Evolutionary conservation across 2,888 invertebrate species (phyloP).

Genomic region (Drosophila recens): DNA sequence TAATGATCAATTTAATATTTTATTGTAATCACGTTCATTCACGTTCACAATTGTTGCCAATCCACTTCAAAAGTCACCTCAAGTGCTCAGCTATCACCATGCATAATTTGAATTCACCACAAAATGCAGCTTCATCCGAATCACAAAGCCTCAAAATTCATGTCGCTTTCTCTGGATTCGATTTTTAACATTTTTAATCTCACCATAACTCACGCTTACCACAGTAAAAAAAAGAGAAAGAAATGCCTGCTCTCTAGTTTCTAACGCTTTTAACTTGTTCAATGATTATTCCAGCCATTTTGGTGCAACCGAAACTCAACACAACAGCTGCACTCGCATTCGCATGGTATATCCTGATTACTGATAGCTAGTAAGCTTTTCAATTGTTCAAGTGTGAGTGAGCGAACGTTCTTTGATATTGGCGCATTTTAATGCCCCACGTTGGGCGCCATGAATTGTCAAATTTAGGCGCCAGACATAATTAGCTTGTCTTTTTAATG

Average conservation of each 20-base stretch:
- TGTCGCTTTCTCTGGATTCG: conserved; percentile 2
- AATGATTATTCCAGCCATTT: conserved; percentile 41
- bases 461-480: neutral
- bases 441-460: neutral
- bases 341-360: conserved; percentile 38
- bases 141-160: conserved; percentile 9
- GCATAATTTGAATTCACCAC: conserved; percentile 21
- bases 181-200: conserved; percentile 2
- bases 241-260: conserved; percentile 38
- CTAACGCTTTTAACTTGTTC: conserved; percentile 20
- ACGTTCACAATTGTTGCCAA: conserved; percentile 28
- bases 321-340: conserved; percentile 41
- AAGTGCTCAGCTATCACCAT: conserved; percentile 25
- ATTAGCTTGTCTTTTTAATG: neutral
- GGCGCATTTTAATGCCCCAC: neutral
- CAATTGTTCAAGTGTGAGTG: conserved; percentile 2
- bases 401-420: neutral
- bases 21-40: conserved; percentile 25
- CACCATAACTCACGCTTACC: conserved; percentile 10
- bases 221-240: neutral
- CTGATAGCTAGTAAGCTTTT: conserved; percentile 47
- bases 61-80: conserved; percentile 28
- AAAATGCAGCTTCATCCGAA: neutral
- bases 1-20: neutral
- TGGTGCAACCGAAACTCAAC: conserved; percentile 19